Conservation (phyloP, 2,888 invertebrate genomes). For the Halocaridina rubra region DNA sequence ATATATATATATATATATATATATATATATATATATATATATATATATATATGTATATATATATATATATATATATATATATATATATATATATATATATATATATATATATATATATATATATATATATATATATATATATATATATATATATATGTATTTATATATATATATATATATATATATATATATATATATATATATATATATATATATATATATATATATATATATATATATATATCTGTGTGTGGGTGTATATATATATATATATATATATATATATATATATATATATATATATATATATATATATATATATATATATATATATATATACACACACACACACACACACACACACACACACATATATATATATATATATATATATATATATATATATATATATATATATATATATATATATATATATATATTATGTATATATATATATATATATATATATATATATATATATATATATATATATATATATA, state of each 20-base stretch:
- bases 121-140: neutral
- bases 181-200: slow-evolving; percentile 8
- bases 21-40: neutral
- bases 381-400: neutral
- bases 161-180: neutral
- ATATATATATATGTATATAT: neutral
- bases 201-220: neutral
- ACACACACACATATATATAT: neutral
- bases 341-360: neutral
- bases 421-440: neutral
- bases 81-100: slow-evolving; percentile 8
- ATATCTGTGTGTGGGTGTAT: neutral
- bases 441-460: neutral
- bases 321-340: neutral
- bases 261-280: neutral
- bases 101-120: slow-evolving; percentile 2
- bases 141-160: neutral
- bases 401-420: neutral
- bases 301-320: neutral
- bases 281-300: neutral
- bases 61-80: neutral
- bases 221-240: neutral
- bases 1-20: neutral
- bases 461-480: neutral
- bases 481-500: neutral